Base-by-base conservation (phyloP, 2,888 invertebrate genomes). In the Leptinotarsa haldemani region DNA sequence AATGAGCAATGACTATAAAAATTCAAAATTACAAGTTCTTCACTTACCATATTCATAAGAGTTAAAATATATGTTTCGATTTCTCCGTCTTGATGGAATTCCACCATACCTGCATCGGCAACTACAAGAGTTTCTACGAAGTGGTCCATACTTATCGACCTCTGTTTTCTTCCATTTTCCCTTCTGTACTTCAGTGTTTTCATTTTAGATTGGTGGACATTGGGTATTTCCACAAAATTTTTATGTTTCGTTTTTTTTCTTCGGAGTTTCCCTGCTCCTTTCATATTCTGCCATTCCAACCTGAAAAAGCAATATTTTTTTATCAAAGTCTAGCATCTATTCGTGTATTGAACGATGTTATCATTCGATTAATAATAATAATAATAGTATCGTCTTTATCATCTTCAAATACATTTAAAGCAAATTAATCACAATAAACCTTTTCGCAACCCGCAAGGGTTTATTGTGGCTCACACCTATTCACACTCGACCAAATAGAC, bases 41-140 rank as follows among this genome's bases (percentile, higher is more conserved):
- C 15, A 79, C 88, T 87, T 87, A 91, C 97, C 95, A 97, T 96
- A 86, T 97, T 97, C 95, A 97, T 96, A 79, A 97, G 94, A 69
- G 96, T 96, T 69, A 97, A 90, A 46, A 97, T 91, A 87, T 97
- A 97, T 9, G 93, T 94, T 85, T 95, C 94, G 79, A 96, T 91
- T 84, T 94, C 94, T 82, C 93, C 92, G 82, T 94, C 91, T 81
- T 91, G 89, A 88, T 97, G 96, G 86, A 95, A 96, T 69, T 94
- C 92, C 80, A 94, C 92, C 96, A 97, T 96, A 79, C 93, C 93
- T 71, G 92, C 90, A 88, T 97, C 97, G 52, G 96, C 96, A 69
- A 97, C 97, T 69, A 97, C 91, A 71, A 97, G 89, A 0, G 95
- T 94, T 88, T 97, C 97, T 53, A 97, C 96, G 87, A 93, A 94